A percentile compares a stretch with the other conserved stretches of the same genome.
Conservation (phyloP, 2,888 invertebrate species). For the Dendrolimus pini region DNA sequence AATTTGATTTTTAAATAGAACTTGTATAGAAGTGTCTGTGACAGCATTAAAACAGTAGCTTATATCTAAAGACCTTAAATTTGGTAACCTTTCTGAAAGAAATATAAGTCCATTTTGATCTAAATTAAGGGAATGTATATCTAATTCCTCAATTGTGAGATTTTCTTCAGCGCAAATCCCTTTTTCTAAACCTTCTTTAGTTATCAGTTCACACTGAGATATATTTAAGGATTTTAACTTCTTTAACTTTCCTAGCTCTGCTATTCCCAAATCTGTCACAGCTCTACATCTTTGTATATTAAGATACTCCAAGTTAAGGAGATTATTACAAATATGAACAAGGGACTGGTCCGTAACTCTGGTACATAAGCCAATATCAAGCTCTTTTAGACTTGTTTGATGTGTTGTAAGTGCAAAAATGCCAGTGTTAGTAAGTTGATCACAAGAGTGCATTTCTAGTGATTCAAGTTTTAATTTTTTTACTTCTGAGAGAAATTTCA, state of each 20-base stretch:
- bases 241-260: constrained; percentile 69
- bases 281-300: constrained; percentile 80
- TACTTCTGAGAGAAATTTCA: constrained; percentile 73
- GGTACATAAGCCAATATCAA: constrained; percentile 80
- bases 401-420: constrained; percentile 69
- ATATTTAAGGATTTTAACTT: constrained; percentile 78
- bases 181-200: constrained; percentile 76
- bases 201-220: constrained; percentile 81
- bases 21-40: constrained; percentile 81
- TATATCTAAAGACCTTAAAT: constrained; percentile 78
- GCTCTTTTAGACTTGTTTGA: constrained; percentile 72
- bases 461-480: constrained; percentile 68
- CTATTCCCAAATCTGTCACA: constrained; percentile 78
- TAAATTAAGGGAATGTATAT: constrained; percentile 77
- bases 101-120: constrained; percentile 78
- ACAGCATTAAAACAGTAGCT: constrained; percentile 83
- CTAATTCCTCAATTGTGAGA: constrained; percentile 64
- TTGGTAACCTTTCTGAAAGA: constrained; percentile 76
- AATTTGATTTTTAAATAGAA: constrained; percentile 79
- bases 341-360: constrained; percentile 81
- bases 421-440: constrained; percentile 78
- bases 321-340: constrained; percentile 74
- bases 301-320: constrained; percentile 75
- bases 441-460: constrained; percentile 74
- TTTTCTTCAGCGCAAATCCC: constrained; percentile 76